Percentiles rank a stretch among this genome's conserved stretches.
These are phyloP conservation scores for Peromyscus polionotus DNA, from an alignment of 2,113 vertebrate genomes.

Conservation along the genomic window DNA sequence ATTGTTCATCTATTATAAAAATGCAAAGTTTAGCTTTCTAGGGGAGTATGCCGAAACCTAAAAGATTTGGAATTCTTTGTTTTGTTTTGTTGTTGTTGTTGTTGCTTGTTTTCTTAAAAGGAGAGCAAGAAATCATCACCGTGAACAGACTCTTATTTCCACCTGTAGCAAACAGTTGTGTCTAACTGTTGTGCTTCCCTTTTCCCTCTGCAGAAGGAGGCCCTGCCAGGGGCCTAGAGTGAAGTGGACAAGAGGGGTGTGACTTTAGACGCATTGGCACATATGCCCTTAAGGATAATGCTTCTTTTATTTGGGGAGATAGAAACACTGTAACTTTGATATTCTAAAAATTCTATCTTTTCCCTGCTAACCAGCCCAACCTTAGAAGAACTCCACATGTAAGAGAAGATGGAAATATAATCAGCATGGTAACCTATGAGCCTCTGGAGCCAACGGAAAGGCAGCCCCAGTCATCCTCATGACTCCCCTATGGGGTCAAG, in stretches of 20 bases:
- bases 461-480: accelerated
- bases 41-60: background rate
- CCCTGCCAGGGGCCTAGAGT: background rate
- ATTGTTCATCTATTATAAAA: background rate
- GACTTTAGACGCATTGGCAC: background rate
- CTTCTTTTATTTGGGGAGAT: background rate
- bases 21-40: background rate
- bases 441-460: background rate
- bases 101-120: background rate
- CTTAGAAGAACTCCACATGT: background rate
- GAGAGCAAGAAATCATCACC: background rate
- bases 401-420: background rate
- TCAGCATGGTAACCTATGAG: background rate
- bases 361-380: background rate
- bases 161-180: background rate
- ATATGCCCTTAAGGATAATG: background rate
- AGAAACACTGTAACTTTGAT: background rate
- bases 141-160: background rate
- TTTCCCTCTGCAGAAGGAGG: background rate
- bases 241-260: too few species aligned
- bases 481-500: accelerated
- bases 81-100: background rate
- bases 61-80: background rate
- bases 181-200: background rate
- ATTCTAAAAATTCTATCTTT: background rate